A percentile compares a stretch with the other conserved stretches of the same genome.
Evolutionary conservation across 30 jellyfish, hydroid and myxozoan genomes (phyloP).

Genomic region (Turritopsis dohrnii): DNA sequence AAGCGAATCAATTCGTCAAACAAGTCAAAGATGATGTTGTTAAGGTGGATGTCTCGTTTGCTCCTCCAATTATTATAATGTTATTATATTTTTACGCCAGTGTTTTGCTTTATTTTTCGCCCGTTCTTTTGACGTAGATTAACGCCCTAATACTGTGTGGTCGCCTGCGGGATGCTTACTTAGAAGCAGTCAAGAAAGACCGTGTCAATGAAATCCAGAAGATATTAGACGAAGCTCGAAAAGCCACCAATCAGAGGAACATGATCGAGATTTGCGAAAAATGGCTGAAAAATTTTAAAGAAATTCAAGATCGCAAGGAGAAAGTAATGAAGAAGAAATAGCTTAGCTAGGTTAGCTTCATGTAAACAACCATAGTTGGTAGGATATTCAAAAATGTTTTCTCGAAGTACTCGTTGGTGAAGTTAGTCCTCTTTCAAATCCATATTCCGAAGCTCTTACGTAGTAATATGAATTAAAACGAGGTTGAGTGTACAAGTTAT

Average conservation of each 20-base stretch:
- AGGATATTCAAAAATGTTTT: too few relatives aligned
- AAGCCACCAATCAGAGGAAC: constrained; percentile 45
- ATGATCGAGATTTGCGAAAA: constrained; percentile 83
- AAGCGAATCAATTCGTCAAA: constrained; percentile 4
- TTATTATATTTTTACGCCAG: not conserved
- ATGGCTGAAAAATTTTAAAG: constrained; percentile 59
- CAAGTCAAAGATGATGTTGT: constrained; percentile 41
- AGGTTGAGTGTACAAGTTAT: too few relatives aligned
- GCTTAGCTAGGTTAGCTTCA: too few relatives aligned
- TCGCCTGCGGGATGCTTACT: constrained; percentile 82
- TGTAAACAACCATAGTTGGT: too few relatives aligned
- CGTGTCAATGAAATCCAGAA: constrained; percentile 64
- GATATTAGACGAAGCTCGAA: constrained; percentile 57
- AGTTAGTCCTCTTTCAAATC: too few relatives aligned
- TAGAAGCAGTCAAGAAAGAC: constrained; percentile 73
- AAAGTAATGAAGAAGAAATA: constrained; percentile 2
- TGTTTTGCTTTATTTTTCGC: not conserved
- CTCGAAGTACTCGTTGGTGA: too few relatives aligned
- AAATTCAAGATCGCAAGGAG: constrained; percentile 40
- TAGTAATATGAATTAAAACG: too few relatives aligned
- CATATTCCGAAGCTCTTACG: too few relatives aligned
- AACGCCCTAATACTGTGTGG: constrained; percentile 68
- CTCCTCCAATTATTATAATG: not conserved
- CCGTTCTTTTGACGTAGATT: constrained; percentile 24
- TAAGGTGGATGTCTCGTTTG: not conserved